Percentiles rank a stretch among this genome's conserved stretches.
Evolutionary conservation across 1,140 invertebrate species (phyloP).

Genomic region (Oryzaephilus surinamensis): DNA sequence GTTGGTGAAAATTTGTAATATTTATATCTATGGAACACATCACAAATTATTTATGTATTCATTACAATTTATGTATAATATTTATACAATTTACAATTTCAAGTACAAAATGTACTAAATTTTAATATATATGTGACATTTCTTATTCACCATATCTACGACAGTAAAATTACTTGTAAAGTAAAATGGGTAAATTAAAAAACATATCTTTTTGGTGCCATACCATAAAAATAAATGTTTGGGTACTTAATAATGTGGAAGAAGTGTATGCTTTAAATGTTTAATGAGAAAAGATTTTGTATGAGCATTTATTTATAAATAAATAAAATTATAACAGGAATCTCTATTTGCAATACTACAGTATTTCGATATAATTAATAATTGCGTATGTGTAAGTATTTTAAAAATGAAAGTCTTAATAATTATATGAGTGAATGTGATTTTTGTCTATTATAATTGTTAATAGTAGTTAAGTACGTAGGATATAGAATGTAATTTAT

Average conservation of each 20-base stretch:
- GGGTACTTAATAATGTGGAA: constrained; percentile 18
- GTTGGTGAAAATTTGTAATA: constrained; percentile 10
- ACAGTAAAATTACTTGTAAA: too few species aligned
- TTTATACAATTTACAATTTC: too few species aligned
- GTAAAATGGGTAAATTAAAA: too few species aligned
- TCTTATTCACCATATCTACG: too few species aligned
- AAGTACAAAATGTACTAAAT: constrained; percentile 9
- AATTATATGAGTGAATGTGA: constrained; percentile 27
- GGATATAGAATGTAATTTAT: constrained; percentile 12
- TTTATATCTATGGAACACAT: constrained; percentile 11
- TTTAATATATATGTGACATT: constrained; percentile 7
- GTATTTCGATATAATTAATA: constrained; percentile 31
- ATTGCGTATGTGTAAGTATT: constrained; percentile 13
- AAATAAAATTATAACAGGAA: constrained; percentile 16
- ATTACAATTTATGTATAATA: constrained; percentile 33
- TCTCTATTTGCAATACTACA: constrained; percentile 30
- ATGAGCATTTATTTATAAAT: constrained; percentile 10
- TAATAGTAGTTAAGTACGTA: too few species aligned
- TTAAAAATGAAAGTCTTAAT: too few species aligned
- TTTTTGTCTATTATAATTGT: too few species aligned
- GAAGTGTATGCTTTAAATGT: constrained; percentile 8
- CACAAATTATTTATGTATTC: too few species aligned
- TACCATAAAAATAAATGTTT: constrained; percentile 14
- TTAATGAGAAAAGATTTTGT: too few species aligned
- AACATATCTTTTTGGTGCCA: constrained; percentile 31